A percentile compares a stretch with the other conserved stretches of the same genome.
phyloP scores from a whole-genome alignment of 2,797 vertebrate species.

The Prunella strophiata region DNA sequence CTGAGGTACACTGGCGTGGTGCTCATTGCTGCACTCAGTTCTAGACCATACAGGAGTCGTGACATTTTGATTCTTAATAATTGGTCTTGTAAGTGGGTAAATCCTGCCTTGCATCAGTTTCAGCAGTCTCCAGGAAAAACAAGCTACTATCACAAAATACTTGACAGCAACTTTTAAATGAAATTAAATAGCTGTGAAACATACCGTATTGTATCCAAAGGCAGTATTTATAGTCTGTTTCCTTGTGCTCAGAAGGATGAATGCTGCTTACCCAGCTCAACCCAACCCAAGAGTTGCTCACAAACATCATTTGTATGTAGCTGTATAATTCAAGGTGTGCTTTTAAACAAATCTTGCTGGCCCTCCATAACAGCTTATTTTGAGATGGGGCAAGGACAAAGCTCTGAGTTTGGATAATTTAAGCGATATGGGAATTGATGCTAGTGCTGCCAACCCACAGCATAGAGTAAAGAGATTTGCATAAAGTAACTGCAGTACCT shows the following conservation, averaged over 20 bases:
- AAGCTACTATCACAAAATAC: background rate
- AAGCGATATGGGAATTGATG: background rate
- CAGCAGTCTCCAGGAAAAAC: background rate
- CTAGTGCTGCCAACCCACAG: background rate
- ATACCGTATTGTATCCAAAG: background rate
- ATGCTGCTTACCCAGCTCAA: background rate
- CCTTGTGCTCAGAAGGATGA: background rate
- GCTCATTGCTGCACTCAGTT: background rate
- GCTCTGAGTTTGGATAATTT: background rate
- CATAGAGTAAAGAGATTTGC: background rate
- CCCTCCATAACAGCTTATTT: background rate
- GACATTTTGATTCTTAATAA: background rate
- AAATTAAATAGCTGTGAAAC: background rate
- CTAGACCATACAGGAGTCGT: accelerated
- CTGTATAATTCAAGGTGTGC: background rate
- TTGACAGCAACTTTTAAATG: background rate
- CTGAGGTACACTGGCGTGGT: background rate
- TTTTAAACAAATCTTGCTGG: background rate
- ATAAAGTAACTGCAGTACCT: background rate
- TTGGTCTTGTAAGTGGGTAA: background rate
- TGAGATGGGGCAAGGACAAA: background rate
- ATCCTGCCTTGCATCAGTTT: background rate
- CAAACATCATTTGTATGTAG: background rate
- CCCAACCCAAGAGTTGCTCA: background rate
- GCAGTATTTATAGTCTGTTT: background rate